phyloP scores from a whole-genome alignment of 1,140 invertebrate species.

The Oryctes rhinoceros region DNA sequence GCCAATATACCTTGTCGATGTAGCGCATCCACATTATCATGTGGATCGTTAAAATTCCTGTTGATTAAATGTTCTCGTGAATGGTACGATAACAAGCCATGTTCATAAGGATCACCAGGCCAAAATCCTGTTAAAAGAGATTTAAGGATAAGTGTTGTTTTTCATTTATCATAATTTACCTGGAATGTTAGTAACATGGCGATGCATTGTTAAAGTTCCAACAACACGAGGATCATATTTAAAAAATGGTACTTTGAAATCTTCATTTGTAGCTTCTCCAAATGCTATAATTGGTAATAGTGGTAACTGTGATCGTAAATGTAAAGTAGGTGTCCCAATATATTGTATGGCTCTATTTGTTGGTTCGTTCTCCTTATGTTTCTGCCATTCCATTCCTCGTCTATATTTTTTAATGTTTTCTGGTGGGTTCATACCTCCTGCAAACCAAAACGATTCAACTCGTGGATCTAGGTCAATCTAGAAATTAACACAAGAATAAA shows the following conservation, averaged over 20 bases:
- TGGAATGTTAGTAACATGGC: slow-evolving; percentile 61
- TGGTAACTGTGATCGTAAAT: slow-evolving; percentile 70
- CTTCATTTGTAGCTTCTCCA: slow-evolving; percentile 66
- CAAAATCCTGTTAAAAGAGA: slow-evolving; percentile 62
- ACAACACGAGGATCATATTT: slow-evolving; percentile 67
- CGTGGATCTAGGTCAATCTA: slow-evolving; percentile 77
- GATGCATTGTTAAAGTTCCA: slow-evolving; percentile 62
- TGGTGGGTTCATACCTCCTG: slow-evolving; percentile 73
- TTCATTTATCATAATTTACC: slow-evolving; percentile 53
- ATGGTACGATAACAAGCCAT: slow-evolving; percentile 9
- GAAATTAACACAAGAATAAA: no score
- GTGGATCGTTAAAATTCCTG: neutral
- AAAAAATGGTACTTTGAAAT: slow-evolving; percentile 66
- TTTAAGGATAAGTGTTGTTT: slow-evolving; percentile 59
- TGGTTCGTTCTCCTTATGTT: slow-evolving; percentile 60
- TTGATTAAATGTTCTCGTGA: neutral
- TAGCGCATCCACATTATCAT: neutral
- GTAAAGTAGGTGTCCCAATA: slow-evolving; percentile 68
- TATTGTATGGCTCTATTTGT: slow-evolving; percentile 75
- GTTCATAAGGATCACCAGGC: neutral
- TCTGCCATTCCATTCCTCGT: neutral
- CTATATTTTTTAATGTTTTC: slow-evolving; percentile 57
- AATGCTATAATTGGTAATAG: slow-evolving; percentile 69
- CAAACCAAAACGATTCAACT: slow-evolving; percentile 82
- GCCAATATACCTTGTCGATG: slow-evolving; percentile 59